Conservation (phyloP, 2,888 invertebrate genomes). For the Chalcosyrphus nemorum region DNA sequence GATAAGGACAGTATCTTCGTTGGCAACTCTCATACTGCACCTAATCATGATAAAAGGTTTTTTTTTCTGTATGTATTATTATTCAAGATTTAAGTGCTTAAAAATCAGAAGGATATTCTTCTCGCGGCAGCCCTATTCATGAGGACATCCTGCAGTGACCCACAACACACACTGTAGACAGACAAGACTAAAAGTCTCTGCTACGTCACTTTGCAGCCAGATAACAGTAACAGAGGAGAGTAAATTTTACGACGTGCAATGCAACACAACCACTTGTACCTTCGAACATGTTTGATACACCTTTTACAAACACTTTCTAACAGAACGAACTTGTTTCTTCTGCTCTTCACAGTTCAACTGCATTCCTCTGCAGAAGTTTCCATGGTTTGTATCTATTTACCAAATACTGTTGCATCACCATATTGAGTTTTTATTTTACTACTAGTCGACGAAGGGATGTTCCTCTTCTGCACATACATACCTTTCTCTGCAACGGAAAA, state of each 20-base stretch:
- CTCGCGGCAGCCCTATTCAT: slow-evolving; percentile 19
- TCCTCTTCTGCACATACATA: background rate
- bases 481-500: slow-evolving; percentile 2
- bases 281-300: slow-evolving; percentile 25
- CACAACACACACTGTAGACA: slow-evolving; percentile 10
- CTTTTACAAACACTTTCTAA: background rate
- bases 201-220: slow-evolving; percentile 49
- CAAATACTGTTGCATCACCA: slow-evolving; percentile 32
- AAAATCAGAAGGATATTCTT: no score
- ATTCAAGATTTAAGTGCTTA: no score
- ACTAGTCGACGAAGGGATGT: slow-evolving; percentile 58
- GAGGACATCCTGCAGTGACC: slow-evolving; percentile 35
- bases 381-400: background rate
- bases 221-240: no score
- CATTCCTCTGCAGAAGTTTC: slow-evolving; percentile 56
- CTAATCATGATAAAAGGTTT: no score
- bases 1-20: no score
- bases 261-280: background rate
- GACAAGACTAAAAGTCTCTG: slow-evolving; percentile 32
- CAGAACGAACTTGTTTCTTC: slow-evolving; percentile 45
- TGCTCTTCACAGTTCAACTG: no score
- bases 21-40: no score
- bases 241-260: no score
- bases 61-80: no score
- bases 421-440: slow-evolving; percentile 21